Percentiles rank a stretch among this genome's conserved stretches.
phyloP scores from a whole-genome alignment of 1,140 invertebrate genomes.

The Drosophila saltans region DNA sequence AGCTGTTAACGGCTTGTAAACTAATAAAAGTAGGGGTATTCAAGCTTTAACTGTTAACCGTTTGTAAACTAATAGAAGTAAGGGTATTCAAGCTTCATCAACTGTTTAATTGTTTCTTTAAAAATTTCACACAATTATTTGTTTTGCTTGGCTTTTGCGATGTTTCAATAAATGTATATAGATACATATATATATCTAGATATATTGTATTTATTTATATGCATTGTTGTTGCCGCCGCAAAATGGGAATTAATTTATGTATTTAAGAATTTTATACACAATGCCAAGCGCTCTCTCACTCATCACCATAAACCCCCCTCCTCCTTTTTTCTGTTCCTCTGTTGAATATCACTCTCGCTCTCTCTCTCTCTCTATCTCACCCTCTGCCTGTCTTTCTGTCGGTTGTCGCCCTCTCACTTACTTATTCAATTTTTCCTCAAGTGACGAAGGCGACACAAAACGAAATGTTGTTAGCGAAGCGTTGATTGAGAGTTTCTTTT shows the following conservation, averaged over 20 bases:
- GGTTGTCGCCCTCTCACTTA: constrained; percentile 19
- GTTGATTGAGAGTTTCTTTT: constrained; percentile 81
- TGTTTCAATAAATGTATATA: background rate
- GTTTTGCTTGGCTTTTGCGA: background rate
- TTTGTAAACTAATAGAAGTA: too few species aligned
- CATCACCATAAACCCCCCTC: constrained; percentile 3
- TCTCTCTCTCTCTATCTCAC: background rate
- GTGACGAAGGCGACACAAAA: constrained; percentile 56
- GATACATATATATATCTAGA: background rate
- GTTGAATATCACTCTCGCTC: too few species aligned
- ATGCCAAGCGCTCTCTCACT: constrained; percentile 26
- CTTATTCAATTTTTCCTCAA: constrained; percentile 60
- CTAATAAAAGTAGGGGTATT: too few species aligned
- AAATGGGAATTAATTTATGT: constrained; percentile 74
- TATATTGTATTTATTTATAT: constrained; percentile 25
- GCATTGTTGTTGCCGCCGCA: constrained; percentile 17
- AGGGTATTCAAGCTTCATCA: too few species aligned
- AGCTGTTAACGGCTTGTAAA: too few species aligned
- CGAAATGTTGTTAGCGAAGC: constrained; percentile 64
- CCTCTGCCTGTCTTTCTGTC: background rate
- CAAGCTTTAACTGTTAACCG: too few species aligned
- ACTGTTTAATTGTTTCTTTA: too few species aligned
- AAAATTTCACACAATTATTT: background rate
- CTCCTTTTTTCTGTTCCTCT: too few species aligned
- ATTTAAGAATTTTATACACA: constrained; percentile 61